Percentiles rank a stretch among this genome's conserved stretches.
phyloP scores from a whole-genome alignment of 1,140 invertebrate species.

The Diploscapter pachys region DNA sequence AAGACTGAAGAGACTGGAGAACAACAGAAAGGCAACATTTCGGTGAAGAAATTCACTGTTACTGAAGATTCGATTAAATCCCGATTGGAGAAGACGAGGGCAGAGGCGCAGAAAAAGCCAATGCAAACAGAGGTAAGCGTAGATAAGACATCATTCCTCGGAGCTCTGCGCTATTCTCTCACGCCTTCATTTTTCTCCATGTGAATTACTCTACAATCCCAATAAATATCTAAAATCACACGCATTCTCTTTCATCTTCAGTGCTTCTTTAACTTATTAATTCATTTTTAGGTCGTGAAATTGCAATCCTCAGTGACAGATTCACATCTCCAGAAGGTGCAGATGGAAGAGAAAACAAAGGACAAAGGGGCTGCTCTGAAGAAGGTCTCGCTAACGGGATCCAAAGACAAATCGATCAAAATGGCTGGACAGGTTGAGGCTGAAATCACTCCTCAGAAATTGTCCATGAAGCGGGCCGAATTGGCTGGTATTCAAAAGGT shows the following conservation, averaged over 20 bases:
- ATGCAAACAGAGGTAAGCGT: constrained; percentile 4
- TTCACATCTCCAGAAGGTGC: too few species aligned
- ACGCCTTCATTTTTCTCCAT: not conserved
- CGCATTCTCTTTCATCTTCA: not conserved
- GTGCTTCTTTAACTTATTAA: not conserved
- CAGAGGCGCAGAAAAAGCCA: not conserved
- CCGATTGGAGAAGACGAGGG: constrained; percentile 11
- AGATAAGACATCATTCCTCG: too few species aligned
- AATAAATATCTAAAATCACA: not conserved
- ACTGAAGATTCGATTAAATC: constrained; percentile 22
- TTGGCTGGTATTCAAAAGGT: constrained; percentile 22
- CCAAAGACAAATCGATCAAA: constrained; percentile 17
- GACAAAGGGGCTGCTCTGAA: constrained; percentile 3
- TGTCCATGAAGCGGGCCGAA: constrained; percentile 10
- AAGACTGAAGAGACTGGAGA: constrained; percentile 27
- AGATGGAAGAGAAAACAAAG: too few species aligned
- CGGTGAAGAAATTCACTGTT: constrained; percentile 22
- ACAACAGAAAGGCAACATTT: constrained; percentile 8
- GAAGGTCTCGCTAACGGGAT: constrained; percentile 7
- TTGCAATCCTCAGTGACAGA: too few species aligned
- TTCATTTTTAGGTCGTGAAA: not conserved
- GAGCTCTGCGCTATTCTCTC: not conserved
- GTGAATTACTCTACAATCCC: not conserved
- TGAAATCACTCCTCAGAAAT: constrained; percentile 18
- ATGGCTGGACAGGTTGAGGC: constrained; percentile 21